Base-by-base conservation (phyloP, 2,888 invertebrate genomes). In the Myathropa florea region DNA sequence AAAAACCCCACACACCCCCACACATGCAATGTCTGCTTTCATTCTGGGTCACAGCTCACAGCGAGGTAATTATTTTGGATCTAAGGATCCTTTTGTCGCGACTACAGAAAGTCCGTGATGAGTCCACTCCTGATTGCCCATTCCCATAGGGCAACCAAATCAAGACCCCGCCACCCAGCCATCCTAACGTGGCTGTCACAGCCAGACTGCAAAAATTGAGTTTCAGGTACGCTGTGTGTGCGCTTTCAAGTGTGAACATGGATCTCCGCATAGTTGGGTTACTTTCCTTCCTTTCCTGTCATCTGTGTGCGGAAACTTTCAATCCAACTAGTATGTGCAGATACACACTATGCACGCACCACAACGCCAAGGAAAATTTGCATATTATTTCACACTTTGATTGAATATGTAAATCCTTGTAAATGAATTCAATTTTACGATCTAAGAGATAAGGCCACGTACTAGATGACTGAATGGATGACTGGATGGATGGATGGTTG, bases 341-440 rank as follows among this genome's bases (percentile, higher is more conserved):
- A 46, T 46, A 46, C 18, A 46, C 46, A n/a, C 46, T n/a, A 26
- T 36, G 30, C 63, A 83, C 79, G 83, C 87, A 87, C 80, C 59
- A 72, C 67, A 75, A 36, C 53, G 78, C 79, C 73, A 79, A 83
- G 21, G 83, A 33, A 85, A 89, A 89, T 89, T 89, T 89, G 82
- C 89, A 89, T 89, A 89, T 89, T 89, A 89, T 89, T 89, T 89
- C 89, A 88, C 89, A 89, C 89, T 89, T 89, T 89, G 89, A 89
- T 89, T 89, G 89, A 89, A 89, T 89, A 89, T 89, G 89, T 89
- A 89, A 89, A 89, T 89, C 88, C 81, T 81, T 83, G 84, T 88
- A 88, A 88, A 88, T 84, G 89, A 89, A 89, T 89, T 89, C 89
- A 89, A 89, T 88, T 89, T 89, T 89, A 89, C 88, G 89, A 89